Conservation (phyloP, 2,113 vertebrate species). For the Peromyscus californicus region DNA sequence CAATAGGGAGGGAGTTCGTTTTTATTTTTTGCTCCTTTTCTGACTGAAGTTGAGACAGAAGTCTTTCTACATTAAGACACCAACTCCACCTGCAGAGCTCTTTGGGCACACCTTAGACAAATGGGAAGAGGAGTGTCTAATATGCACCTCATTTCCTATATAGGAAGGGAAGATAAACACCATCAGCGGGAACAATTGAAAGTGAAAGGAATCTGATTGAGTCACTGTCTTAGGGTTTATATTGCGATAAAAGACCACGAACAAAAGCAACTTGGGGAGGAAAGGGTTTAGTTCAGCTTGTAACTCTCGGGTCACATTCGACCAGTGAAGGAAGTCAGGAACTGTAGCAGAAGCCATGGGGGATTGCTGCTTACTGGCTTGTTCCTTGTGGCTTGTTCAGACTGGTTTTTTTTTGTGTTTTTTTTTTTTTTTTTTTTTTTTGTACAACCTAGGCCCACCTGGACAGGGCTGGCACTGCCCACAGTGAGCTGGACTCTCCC, state of each 20-base stretch:
- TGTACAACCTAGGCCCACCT: not conserved
- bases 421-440: not conserved
- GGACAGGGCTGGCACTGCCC: not conserved
- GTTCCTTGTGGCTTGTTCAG: not conserved
- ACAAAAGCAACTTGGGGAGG: not conserved
- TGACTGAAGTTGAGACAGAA: not conserved
- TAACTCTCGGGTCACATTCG: not conserved
- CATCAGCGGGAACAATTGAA: slow-evolving; percentile 4
- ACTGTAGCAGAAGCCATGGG: not conserved
- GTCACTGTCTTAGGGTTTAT: not conserved
- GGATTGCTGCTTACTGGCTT: not conserved
- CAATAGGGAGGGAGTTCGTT: not conserved
- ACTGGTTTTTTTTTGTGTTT: not conserved
- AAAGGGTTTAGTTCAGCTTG: not conserved
- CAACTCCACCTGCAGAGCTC: not conserved
- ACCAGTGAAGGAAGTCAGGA: not conserved
- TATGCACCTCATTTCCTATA: not conserved
- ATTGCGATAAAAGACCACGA: no score
- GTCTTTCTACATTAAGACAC: not conserved
- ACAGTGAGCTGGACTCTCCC: not conserved
- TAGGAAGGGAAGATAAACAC: not conserved
- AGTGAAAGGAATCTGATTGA: not conserved
- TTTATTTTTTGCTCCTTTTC: not conserved
- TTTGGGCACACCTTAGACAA: not conserved
- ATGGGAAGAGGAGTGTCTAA: not conserved